Evolutionary conservation across 1,140 invertebrate species (phyloP).

Genomic region (Aporrectodea caliginosa): DNA sequence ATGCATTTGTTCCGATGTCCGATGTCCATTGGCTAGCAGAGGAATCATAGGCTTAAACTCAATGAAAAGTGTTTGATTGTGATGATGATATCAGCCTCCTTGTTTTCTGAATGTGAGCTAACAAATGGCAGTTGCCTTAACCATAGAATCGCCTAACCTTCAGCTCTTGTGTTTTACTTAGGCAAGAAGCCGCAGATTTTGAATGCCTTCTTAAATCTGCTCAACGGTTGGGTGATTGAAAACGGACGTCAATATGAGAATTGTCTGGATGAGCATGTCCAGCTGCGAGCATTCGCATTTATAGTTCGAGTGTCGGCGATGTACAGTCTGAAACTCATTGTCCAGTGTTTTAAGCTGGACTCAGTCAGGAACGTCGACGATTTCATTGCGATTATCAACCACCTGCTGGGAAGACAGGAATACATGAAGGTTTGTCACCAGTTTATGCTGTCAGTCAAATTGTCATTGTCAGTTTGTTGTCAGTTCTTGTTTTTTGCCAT

Average conservation of each 20-base stretch:
- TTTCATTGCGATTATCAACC: neutral
- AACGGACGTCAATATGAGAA: neutral
- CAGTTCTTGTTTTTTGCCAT: too few relatives aligned
- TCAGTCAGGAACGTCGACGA: neutral
- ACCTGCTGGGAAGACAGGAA: neutral
- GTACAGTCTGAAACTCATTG: neutral
- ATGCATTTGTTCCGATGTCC: too few relatives aligned
- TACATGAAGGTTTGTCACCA: neutral
- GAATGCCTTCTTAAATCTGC: neutral
- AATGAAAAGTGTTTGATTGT: too few relatives aligned
- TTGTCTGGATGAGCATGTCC: neutral
- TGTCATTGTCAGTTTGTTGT: too few relatives aligned
- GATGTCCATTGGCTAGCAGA: too few relatives aligned
- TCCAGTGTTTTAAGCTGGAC: neutral
- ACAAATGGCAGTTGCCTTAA: too few relatives aligned
- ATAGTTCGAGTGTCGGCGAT: neutral
- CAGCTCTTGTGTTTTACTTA: too few relatives aligned
- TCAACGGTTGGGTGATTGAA: neutral
- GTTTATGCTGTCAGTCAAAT: too few relatives aligned
- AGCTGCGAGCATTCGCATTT: neutral
- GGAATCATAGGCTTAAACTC: too few relatives aligned
- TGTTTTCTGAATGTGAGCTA: too few relatives aligned
- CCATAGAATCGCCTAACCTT: too few relatives aligned
- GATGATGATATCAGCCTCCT: too few relatives aligned
- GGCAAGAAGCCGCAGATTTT: neutral